Evolutionary conservation across 2,797 vertebrate genomes (phyloP), one percentile per base, ranked within the genome.

Genomic region (Corythornis leucogaster): DNA sequence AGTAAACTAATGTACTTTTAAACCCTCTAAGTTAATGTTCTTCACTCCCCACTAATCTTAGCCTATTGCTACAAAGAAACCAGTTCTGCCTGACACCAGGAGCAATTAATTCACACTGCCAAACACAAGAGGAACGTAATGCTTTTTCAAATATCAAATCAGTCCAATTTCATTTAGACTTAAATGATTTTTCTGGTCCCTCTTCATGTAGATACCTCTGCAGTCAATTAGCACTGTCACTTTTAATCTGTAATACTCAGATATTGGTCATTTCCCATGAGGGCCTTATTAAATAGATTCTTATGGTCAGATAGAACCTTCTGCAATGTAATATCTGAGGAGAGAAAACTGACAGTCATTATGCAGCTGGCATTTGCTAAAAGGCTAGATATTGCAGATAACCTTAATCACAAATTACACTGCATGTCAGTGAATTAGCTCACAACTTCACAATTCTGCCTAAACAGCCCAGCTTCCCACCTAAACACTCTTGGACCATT

Each of bases 191-290:
- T 98, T 97, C 98, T 97, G 98, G 98, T 98, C 98, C 97, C 97
- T 98, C 96, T 95, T 98, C 98, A 97, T 98, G 98, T 98, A 98
- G 98, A 98, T 98, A 98, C 98, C 98, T 98, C 97, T 95, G 96
- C 98, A 98, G 98, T 98, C 98, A 99, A 98, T 99, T 99, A 99
- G 98, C 98, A 97, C 98, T 97, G 99, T 98, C 99, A 97, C 98
- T 99, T 99, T 98, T 99, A 99, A 99, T 99, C 98, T 99, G 97
- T 95, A 85, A 95, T 97, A 98, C 98, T 98, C 98, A 97, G 98
- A 98, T 98, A 97, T 97, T 98, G 98, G 98, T 98, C 99, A 98
- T 98, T 99, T 99, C 98, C 98, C 98, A 99, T 99, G 99, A 99
- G 97, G 98, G 97, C 98, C 97, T 98, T 98, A 98, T 99, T 98